Evolutionary conservation across 2,797 vertebrate genomes (phyloP).

Genomic region (Rhincodon typus): DNA sequence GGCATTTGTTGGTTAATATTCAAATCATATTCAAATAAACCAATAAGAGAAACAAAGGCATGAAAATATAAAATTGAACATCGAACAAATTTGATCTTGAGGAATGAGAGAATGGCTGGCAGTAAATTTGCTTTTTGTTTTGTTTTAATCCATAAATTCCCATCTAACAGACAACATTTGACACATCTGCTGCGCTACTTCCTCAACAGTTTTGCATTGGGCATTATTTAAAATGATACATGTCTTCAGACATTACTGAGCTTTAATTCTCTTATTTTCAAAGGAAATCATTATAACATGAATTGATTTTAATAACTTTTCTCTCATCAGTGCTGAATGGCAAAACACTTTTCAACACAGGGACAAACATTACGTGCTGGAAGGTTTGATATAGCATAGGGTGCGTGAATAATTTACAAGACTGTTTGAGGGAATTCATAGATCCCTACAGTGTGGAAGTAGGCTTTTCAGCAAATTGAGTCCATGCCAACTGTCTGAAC

Average conservation of each 20-base stretch:
- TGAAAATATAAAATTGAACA: not conserved
- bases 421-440: not conserved
- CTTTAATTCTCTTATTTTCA: not conserved
- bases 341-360: not conserved
- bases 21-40: not conserved
- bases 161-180: not conserved
- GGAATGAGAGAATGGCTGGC: not conserved
- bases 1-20: not conserved
- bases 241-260: not conserved
- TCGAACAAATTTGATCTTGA: not conserved
- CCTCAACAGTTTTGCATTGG: not conserved
- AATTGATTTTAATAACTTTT: not conserved
- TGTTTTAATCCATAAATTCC: not conserved
- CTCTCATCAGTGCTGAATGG: not conserved
- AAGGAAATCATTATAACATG: not conserved
- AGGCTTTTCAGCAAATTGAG: too few relatives aligned
- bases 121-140: not conserved
- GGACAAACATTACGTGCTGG: not conserved
- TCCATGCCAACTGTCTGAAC: too few relatives aligned
- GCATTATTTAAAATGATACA: not conserved
- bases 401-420: not conserved
- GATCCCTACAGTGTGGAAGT: too few relatives aligned
- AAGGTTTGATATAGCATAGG: not conserved
- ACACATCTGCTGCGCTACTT: not conserved
- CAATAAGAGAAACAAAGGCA: not conserved